Percentiles rank a stretch among this genome's conserved stretches.
Conservation (phyloP, 2,888 invertebrate genomes). For the Platycheirus rosarum region DNA sequence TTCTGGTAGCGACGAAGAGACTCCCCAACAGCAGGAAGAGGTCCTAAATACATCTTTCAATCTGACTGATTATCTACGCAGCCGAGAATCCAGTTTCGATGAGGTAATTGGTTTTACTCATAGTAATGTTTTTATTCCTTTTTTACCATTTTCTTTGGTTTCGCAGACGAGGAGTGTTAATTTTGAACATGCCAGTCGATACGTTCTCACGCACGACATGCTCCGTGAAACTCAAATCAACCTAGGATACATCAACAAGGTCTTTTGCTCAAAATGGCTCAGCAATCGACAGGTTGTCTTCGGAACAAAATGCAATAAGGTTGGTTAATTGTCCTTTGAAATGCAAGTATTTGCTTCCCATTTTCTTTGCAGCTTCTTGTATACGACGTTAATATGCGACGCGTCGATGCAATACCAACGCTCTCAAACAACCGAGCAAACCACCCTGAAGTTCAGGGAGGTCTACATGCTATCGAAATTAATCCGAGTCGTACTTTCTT, state of each 20-base stretch:
- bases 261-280: constrained; percentile 98
- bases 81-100: constrained; percentile 88
- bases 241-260: constrained; percentile 94
- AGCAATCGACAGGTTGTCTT: constrained; percentile 97
- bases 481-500: constrained; percentile 95
- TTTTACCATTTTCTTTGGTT: constrained; percentile 1
- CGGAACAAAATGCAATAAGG: constrained; percentile 98
- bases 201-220: constrained; percentile 95
- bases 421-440: constrained; percentile 86
- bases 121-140: background rate
- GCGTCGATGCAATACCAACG: constrained; percentile 94
- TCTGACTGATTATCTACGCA: constrained; percentile 92
- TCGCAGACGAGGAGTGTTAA: constrained; percentile 85
- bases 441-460: constrained; percentile 87
- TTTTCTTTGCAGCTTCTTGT: constrained; percentile 96
- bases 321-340: constrained; percentile 78
- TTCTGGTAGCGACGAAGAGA: constrained; percentile 93
- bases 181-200: constrained; percentile 91
- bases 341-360: constrained; percentile 75
- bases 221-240: constrained; percentile 92
- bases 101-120: constrained; percentile 85
- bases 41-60: constrained; percentile 91
- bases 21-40: constrained; percentile 87
- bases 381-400: constrained; percentile 93
- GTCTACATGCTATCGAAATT: constrained; percentile 96